These are phyloP conservation scores for Piscicola geometra DNA, from an alignment of 2,888 invertebrate species.

Conservation along the genomic window DNA sequence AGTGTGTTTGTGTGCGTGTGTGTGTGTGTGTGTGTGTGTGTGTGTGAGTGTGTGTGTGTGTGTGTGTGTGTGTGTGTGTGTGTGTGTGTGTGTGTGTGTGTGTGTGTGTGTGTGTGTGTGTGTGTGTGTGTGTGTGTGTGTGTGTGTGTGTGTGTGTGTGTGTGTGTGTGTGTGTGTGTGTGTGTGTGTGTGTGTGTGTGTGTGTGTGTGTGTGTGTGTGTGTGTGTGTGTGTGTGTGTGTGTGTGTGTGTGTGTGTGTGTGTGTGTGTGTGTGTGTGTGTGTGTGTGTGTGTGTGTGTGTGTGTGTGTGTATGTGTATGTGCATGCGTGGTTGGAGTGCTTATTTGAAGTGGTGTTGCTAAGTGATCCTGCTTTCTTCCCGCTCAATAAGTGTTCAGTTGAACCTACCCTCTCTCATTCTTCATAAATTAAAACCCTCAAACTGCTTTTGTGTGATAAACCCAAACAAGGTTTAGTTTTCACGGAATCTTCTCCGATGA, in stretches of 20 bases:
- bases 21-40: conserved; percentile 32
- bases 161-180: conserved; percentile 26
- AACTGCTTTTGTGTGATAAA: too few relatives aligned
- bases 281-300: conserved; percentile 30
- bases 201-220: conserved; percentile 31
- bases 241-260: conserved; percentile 30
- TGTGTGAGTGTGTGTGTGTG: conserved; percentile 17
- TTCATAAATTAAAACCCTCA: too few relatives aligned
- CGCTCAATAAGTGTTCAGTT: too few relatives aligned
- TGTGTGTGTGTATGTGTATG: conserved; percentile 28
- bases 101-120: conserved; percentile 28
- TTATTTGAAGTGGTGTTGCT: too few relatives aligned
- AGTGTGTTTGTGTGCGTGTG: conserved; percentile 27
- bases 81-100: conserved; percentile 29
- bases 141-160: conserved; percentile 28
- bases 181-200: conserved; percentile 30
- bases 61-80: conserved; percentile 23
- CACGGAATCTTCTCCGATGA: too few relatives aligned
- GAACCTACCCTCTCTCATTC: too few relatives aligned
- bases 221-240: conserved; percentile 24
- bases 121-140: conserved; percentile 30
- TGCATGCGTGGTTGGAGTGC: conserved; percentile 16
- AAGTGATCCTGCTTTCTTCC: too few relatives aligned
- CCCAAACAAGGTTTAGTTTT: too few relatives aligned
- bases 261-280: conserved; percentile 20